Evolutionary conservation across 2,113 vertebrate species (phyloP).

Genomic region (Isichthys henryi): DNA sequence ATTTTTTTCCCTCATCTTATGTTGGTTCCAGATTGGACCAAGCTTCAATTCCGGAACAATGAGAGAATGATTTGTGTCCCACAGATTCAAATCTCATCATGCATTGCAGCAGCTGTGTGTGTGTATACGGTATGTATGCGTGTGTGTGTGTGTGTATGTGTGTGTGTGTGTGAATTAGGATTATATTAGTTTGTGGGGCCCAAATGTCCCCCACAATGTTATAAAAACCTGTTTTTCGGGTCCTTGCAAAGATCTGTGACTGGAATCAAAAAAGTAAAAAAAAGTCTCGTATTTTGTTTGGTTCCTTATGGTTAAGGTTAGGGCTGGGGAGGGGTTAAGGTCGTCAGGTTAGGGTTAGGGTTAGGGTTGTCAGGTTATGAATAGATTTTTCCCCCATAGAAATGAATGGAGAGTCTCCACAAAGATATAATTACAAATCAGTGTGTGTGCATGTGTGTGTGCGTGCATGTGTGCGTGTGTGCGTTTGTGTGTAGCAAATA

Average conservation of each 20-base stretch:
- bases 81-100: slow-evolving; percentile 49
- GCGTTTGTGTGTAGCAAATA: neutral
- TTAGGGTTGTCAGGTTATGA: neutral
- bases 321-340: neutral
- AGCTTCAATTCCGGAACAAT: slow-evolving; percentile 48
- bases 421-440: neutral
- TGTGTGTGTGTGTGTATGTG: neutral
- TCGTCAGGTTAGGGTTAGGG: neutral
- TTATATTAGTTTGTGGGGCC: neutral
- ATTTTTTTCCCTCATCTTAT: slow-evolving; percentile 16
- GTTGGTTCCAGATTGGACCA: slow-evolving; percentile 16
- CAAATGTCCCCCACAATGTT: neutral
- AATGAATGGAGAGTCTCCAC: neutral
- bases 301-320: neutral
- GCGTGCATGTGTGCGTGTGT: neutral
- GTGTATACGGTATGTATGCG: neutral
- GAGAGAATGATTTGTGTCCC: slow-evolving; percentile 44
- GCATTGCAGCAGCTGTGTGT: neutral
- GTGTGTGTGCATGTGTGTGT: neutral
- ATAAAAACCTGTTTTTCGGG: neutral
- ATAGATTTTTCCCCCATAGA: neutral
- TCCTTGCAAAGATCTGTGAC: neutral
- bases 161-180: neutral
- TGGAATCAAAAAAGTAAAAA: neutral
- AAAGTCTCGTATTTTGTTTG: neutral